Evolutionary conservation across 2,888 invertebrate genomes (phyloP).

Genomic region (Apotomis capreana): DNA sequence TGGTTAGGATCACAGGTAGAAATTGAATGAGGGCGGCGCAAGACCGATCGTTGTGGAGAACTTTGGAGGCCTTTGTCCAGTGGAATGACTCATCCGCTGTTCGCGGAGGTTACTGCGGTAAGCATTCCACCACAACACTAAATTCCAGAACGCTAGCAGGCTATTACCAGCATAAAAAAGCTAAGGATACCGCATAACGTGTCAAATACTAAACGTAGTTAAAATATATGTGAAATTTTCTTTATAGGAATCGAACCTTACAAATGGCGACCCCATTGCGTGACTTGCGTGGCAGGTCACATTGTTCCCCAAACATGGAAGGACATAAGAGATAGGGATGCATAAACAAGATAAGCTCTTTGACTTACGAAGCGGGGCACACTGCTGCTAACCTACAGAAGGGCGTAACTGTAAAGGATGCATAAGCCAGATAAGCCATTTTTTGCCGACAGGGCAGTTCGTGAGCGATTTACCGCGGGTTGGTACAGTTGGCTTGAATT

Average conservation of each 20-base stretch:
- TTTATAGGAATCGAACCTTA: slow-evolving; percentile 2
- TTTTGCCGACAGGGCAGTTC: background rate
- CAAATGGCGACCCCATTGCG: slow-evolving; percentile 23
- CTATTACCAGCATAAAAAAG: too few species aligned
- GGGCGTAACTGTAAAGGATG: background rate
- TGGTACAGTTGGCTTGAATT: slow-evolving; percentile 21
- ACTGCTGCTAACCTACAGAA: background rate
- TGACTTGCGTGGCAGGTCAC: slow-evolving; percentile 16
- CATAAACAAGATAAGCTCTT: background rate
- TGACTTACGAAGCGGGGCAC: slow-evolving; percentile 6
- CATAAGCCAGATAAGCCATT: background rate
- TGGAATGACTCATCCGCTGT: too few species aligned
- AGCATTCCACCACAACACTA: too few species aligned
- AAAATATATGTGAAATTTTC: too few species aligned
- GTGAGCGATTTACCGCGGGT: slow-evolving; percentile 17
- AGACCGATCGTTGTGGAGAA: too few species aligned
- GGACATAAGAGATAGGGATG: background rate
- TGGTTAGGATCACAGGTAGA: too few species aligned
- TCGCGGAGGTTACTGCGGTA: too few species aligned
- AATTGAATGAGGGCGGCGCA: too few species aligned
- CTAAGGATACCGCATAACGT: too few species aligned
- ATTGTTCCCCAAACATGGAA: background rate
- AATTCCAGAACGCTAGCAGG: too few species aligned
- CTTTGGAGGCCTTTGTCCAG: too few species aligned
- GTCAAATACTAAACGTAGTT: slow-evolving; percentile 4